Conservation (phyloP, 2,888 invertebrate genomes). For the Melieria crassipennis region DNA sequence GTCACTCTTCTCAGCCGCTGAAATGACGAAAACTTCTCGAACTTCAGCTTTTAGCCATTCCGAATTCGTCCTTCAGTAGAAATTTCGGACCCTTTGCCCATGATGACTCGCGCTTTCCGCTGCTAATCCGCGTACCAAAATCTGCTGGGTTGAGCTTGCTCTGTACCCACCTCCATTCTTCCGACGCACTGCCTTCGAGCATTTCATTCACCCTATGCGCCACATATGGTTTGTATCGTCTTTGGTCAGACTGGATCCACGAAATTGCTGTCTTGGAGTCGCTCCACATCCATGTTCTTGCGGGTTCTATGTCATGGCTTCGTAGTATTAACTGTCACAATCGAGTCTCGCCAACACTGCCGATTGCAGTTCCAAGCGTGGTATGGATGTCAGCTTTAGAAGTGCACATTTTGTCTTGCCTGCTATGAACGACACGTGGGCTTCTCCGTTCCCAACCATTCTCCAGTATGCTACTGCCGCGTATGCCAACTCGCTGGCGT, state of each 20-base stretch:
- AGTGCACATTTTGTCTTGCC: constrained; percentile 34
- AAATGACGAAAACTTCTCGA: constrained; percentile 23
- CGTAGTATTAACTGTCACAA: constrained; percentile 8
- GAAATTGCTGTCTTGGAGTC: constrained; percentile 37
- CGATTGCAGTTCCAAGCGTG: constrained; percentile 31
- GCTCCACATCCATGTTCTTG: constrained; percentile 23
- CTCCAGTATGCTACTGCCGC: constrained; percentile 35
- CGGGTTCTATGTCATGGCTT: constrained; percentile 23
- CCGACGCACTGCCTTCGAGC: constrained; percentile 7
- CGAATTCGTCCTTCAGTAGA: constrained; percentile 16
- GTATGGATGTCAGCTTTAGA: constrained; percentile 29
- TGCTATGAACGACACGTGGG: constrained; percentile 6
- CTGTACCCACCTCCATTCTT: constrained; percentile 36
- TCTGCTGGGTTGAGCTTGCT: constrained; percentile 33
- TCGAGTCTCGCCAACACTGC: constrained; percentile 31
- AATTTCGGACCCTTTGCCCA: constrained; percentile 33
- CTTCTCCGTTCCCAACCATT: background rate
- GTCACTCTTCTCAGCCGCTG: constrained; percentile 17
- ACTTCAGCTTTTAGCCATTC: constrained; percentile 25
- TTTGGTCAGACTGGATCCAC: constrained; percentile 36
- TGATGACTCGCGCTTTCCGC: constrained; percentile 17
- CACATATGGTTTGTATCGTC: constrained; percentile 44
- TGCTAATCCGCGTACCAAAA: constrained; percentile 27
- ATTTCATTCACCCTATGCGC: constrained; percentile 39
- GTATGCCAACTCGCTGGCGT: constrained; percentile 36